Evolutionary conservation across 2,113 vertebrate species (phyloP).

Genomic region (Sander lucioperca): DNA sequence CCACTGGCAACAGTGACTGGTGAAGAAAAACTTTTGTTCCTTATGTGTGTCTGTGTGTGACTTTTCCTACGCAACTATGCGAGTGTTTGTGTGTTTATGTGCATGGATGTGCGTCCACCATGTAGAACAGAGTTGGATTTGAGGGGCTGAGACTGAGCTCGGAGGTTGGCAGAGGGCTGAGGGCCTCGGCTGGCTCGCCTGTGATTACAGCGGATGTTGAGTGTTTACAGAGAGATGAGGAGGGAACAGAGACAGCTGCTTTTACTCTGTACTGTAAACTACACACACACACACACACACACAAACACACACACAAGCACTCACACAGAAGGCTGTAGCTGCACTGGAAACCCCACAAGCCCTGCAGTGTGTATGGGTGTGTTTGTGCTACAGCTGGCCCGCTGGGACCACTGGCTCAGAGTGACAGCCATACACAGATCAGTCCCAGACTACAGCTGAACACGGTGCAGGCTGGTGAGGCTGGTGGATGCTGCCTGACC

Average conservation of each 20-base stretch:
- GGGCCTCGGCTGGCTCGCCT: conserved; percentile 71
- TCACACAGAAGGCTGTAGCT: conserved; percentile 72
- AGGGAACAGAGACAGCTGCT: conserved; percentile 76
- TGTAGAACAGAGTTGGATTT: conserved; percentile 47
- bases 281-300: conserved; percentile 61
- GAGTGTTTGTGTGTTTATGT: conserved; percentile 24
- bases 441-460: conserved; percentile 56
- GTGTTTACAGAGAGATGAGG: conserved; percentile 78
- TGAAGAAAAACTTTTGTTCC: conserved; percentile 37
- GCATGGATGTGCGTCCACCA: conserved; percentile 39
- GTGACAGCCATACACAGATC: conserved; percentile 73
- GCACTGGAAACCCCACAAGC: conserved; percentile 79
- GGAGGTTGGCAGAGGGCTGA: conserved; percentile 73
- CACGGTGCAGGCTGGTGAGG: conserved; percentile 25
- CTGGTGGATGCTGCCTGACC: conserved; percentile 48
- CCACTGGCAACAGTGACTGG: conserved; percentile 16
- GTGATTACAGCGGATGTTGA: conserved; percentile 81
- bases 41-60: conserved; percentile 18
- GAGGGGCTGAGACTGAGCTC: conserved; percentile 57
- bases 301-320: conserved; percentile 56
- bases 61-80: conserved; percentile 23
- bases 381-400: conserved; percentile 76
- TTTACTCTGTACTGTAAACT: conserved; percentile 82
- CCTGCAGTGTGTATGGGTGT: conserved; percentile 76
- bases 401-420: conserved; percentile 74